These are phyloP conservation scores for Ichneumoninae sp. DNA, from an alignment of 2,888 invertebrate genomes.

Conservation along the genomic window DNA sequence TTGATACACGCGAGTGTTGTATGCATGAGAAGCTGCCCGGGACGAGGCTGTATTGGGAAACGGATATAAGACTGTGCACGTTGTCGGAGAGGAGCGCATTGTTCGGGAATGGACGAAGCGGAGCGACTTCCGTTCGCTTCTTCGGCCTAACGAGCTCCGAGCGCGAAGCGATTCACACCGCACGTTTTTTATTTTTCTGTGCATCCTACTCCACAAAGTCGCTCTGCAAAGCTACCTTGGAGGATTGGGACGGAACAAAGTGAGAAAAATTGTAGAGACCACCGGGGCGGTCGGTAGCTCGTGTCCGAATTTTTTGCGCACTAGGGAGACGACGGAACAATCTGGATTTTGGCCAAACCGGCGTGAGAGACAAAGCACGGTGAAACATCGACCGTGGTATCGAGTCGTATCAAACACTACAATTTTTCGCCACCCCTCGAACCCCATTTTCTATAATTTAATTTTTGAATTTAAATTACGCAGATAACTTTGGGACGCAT, in stretches of 20 bases:
- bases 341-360: background rate
- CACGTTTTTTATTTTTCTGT: background rate
- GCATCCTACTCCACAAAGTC: slow-evolving; percentile 10
- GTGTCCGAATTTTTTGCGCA: slow-evolving; percentile 43
- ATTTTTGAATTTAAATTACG: too few species aligned
- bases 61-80: slow-evolving; percentile 49
- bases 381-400: background rate
- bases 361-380: background rate
- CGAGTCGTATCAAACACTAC: background rate
- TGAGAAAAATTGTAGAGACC: slow-evolving; percentile 49
- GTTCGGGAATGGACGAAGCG: slow-evolving; percentile 56
- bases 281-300: slow-evolving; percentile 48
- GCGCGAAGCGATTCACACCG: slow-evolving; percentile 42
- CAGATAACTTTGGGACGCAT: too few species aligned
- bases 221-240: slow-evolving; percentile 9
- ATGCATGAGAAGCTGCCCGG: slow-evolving; percentile 20
- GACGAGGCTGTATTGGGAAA: slow-evolving; percentile 23
- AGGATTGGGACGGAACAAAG: slow-evolving; percentile 21
- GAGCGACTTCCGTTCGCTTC: slow-evolving; percentile 56
- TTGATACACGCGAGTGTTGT: background rate
- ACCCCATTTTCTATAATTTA: too few species aligned
- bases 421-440: background rate
- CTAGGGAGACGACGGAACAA: slow-evolving; percentile 16
- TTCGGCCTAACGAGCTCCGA: slow-evolving; percentile 58
- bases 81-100: slow-evolving; percentile 44